phyloP scores from a whole-genome alignment of 2,113 vertebrate species.

The Dromaius novaehollandiae region DNA sequence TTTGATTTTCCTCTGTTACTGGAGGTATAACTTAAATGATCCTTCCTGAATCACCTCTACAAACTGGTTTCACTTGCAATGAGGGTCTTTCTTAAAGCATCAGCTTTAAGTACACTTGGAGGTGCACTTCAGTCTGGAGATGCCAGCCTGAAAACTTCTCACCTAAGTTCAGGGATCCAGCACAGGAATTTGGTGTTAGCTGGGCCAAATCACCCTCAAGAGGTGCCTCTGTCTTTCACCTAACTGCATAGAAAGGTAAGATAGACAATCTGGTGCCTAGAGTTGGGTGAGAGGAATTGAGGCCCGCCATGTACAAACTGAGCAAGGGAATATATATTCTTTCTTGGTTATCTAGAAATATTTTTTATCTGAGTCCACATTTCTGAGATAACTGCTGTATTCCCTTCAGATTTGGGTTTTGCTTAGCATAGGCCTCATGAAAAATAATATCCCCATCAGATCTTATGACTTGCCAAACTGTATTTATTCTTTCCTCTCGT shows the following conservation, averaged over 20 bases:
- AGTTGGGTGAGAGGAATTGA: neutral
- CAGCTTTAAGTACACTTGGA: neutral
- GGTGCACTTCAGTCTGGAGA: neutral
- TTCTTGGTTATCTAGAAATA: neutral
- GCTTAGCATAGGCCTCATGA: neutral
- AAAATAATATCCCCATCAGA: neutral
- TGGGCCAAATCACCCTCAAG: neutral
- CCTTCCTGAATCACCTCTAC: neutral
- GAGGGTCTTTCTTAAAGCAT: slow-evolving; percentile 15
- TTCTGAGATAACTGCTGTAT: neutral
- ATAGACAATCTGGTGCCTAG: neutral
- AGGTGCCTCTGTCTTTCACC: neutral
- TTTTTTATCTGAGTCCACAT: neutral
- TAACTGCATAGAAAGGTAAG: neutral
- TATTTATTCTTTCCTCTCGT: neutral
- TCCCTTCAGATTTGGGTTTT: neutral
- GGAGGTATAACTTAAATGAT: slow-evolving; percentile 52
- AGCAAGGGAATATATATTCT: neutral
- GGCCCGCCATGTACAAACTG: slow-evolving; percentile 15
- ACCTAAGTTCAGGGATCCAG: neutral
- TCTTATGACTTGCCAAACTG: neutral
- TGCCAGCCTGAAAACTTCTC: neutral
- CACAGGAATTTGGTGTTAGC: neutral
- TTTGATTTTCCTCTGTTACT: neutral
- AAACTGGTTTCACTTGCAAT: slow-evolving; percentile 27